Base-by-base conservation (phyloP, 2,113 vertebrate species). In the Microcebus lehilahytsara region DNA sequence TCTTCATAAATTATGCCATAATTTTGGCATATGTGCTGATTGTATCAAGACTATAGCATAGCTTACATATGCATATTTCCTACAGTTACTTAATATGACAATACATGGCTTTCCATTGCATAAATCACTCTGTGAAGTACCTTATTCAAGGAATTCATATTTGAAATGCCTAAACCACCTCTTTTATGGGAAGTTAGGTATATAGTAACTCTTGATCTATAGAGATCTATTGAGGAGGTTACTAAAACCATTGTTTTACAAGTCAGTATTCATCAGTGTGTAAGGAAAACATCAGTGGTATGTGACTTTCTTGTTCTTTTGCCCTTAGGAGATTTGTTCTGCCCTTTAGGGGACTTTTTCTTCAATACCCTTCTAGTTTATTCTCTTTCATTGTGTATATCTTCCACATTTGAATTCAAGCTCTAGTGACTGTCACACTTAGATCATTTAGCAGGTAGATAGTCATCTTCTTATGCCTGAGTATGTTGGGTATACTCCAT, bases 51-150 rank as follows among this genome's bases (percentile, higher is more conserved):
- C 42, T 84, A 4, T 87, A 37, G 71, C 69, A 34, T 87, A 71
- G 42, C 85, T 89, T 78, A n/a, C 46, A 37, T 88, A 20, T 79
- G 23, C 14, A 67, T 37, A 62, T 83, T 85, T 89, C 64, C 69
- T 89, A 9, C 23, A 64, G 32, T 81, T 78, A 19, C 23, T 87
- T 96, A 92, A 32, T 87, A 80, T 91, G 86, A 64, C 2, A 91
- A 3, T 78, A 56, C 46, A 25, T 91, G 56, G 49, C 46, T n/a
- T 95, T 78, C 72, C 8, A 27, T 62, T 75, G 34, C 30, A 16
- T 74, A 67, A 96, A 32, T 93, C 67, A 87, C 25, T 46, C 60
- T 32, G 13, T 92, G 72, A 93, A 93, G 77, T 96, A 34, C 34
- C 56, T 95, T 17, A 2, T 79, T 96, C 4, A 85, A 83, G n/a